Conservation (phyloP, 2,888 invertebrate species). For the Orthosia gracilis region DNA sequence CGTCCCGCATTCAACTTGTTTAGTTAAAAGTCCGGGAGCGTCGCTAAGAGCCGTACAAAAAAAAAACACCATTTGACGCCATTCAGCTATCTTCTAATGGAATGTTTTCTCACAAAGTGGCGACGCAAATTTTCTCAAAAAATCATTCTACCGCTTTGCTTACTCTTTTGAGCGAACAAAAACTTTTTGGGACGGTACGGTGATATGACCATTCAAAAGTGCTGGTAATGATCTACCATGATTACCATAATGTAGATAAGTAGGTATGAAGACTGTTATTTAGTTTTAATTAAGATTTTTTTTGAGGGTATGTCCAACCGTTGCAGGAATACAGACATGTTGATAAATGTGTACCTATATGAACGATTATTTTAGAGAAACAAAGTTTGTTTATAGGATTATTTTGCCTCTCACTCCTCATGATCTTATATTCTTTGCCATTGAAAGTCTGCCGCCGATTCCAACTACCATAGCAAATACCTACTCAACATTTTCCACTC, state of each 20-base stretch:
- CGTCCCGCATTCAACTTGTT: slow-evolving; percentile 43
- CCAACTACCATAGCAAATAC: not conserved
- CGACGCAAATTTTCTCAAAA: slow-evolving; percentile 28
- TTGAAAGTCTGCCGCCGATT: not conserved
- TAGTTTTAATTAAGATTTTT: not conserved
- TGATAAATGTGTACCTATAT: too few species aligned
- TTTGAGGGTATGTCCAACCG: not conserved
- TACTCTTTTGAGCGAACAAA: slow-evolving; percentile 18
- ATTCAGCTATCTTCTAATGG: slow-evolving; percentile 54
- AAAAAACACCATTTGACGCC: slow-evolving; percentile 51
- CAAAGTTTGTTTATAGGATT: too few species aligned
- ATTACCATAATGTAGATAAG: slow-evolving; percentile 6
- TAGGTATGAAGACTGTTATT: not conserved
- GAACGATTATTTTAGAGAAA: not conserved
- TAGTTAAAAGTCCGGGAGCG: slow-evolving; percentile 26
- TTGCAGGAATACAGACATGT: too few species aligned
- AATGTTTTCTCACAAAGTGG: slow-evolving; percentile 42
- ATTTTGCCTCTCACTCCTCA: too few species aligned
- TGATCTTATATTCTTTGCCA: too few species aligned
- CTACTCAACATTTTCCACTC: not conserved
- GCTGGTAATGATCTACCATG: slow-evolving; percentile 37
- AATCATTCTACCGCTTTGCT: slow-evolving; percentile 15
- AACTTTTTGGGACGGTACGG: slow-evolving; percentile 13
- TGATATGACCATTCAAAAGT: slow-evolving; percentile 27
- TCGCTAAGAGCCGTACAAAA: slow-evolving; percentile 34